Base-by-base conservation (phyloP, 2,113 vertebrate genomes). In the Nanorana parkeri region DNA sequence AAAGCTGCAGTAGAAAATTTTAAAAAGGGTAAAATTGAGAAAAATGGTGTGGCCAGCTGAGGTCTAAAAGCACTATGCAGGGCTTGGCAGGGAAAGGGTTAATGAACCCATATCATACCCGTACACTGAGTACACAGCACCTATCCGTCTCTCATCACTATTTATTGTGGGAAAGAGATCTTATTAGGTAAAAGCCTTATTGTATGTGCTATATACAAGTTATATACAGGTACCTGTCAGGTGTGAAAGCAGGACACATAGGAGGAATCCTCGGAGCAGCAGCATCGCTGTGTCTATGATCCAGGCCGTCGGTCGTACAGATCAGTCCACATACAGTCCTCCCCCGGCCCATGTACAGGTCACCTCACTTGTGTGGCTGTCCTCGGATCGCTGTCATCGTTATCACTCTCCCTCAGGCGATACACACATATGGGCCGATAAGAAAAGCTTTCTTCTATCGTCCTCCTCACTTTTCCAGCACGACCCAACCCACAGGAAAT, bases 221-320 rank as follows among this genome's bases (percentile, higher is more conserved):
- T 5, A 41, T 10, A 21, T 24, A n/a, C 11, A 23, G 69, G 5
- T 82, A 82, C 80, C 80, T 74, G 80, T 65, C 54, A 82, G 26
- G 3, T 63, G 11, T 56, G 60, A 26, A 20, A 82, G 47, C n/a
- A 75, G 61, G 11, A 63, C 36, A 17, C n/a, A 23, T 15, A 73
- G 4, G 1, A 73, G 51, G 3, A 65, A 24, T 41, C 60, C 69
- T n/a, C 32, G 26, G 26, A 75, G 23, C 47, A 74, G 23, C 47
- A 74, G 19, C 51, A 65, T 79, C 36, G 51, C 66, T 68, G 52
- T 4, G 17, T 69, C 17, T 61, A 28, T 69, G 15, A 10, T 20
- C 54, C 54, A 69, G 64, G 28, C 66, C 77, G 21, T 29, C 1
- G n/a, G 2, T 0, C 16, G n/a, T 28, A 63, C 13, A 3, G 16